Evolutionary conservation across 2,888 invertebrate species (phyloP).

Genomic region (Seira musarum): DNA sequence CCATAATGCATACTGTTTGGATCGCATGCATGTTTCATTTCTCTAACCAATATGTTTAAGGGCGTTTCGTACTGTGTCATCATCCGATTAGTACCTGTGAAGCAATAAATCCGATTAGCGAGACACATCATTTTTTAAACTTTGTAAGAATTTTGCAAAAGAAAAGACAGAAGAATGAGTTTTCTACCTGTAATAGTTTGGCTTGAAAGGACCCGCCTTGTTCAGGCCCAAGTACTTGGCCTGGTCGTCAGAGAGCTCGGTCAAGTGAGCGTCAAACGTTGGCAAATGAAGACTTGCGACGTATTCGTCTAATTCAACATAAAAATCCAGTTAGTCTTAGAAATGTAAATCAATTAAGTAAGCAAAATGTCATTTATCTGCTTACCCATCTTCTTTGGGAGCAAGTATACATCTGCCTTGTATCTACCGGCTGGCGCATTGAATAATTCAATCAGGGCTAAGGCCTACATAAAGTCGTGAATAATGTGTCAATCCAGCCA

Average conservation of each 20-base stretch:
- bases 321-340: not conserved
- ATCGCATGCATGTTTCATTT: not conserved
- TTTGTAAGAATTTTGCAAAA: no score
- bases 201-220: conserved; percentile 93
- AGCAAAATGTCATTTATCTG: not conserved
- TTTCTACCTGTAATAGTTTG: conserved; percentile 99
- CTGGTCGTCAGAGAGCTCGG: conserved; percentile 96
- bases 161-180: no score
- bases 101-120: no score
- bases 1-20: no score
- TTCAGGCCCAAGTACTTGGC: conserved; percentile 97
- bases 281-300: conserved; percentile 97
- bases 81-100: conserved; percentile 47
- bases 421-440: conserved; percentile 96
- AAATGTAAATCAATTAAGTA: not conserved
- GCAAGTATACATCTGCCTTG: conserved; percentile 96
- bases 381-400: conserved; percentile 98
- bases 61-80: no score
- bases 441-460: conserved; percentile 96
- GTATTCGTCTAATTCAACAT: conserved; percentile 84
- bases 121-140: no score
- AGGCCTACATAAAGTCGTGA: conserved; percentile 80
- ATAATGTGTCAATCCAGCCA: no score
- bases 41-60: no score
- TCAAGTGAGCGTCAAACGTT: conserved; percentile 97